phyloP scores from a whole-genome alignment of 2,888 invertebrate species.

The Globia sparganii region DNA sequence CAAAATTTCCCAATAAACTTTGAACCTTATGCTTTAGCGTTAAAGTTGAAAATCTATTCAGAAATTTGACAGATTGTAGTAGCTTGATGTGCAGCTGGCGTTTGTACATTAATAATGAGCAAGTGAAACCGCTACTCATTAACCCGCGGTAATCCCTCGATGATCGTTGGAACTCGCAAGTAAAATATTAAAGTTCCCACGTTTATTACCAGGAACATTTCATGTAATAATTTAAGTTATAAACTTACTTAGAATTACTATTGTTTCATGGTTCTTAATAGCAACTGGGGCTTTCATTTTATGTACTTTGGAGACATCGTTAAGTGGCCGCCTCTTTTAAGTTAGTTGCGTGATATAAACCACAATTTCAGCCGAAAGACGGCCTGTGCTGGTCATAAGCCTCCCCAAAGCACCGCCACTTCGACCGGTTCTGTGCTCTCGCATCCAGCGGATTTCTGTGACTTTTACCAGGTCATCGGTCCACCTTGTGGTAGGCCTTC shows the following conservation, averaged over 20 bases:
- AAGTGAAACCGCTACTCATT: conserved; percentile 40
- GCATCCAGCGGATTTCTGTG: background rate
- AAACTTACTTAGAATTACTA: conserved; percentile 32
- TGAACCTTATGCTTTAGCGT: no score
- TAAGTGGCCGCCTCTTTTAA: background rate
- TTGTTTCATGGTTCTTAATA: conserved; percentile 29
- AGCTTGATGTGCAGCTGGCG: no score
- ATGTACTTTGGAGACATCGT: background rate
- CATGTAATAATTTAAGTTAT: conserved; percentile 50
- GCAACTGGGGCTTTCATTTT: background rate
- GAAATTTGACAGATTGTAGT: no score
- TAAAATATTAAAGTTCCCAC: conserved; percentile 51
- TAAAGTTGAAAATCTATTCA: no score
- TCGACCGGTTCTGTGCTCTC: background rate
- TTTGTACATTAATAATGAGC: conserved; percentile 37
- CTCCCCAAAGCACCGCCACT: background rate
- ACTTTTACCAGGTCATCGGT: background rate
- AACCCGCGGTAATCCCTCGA: conserved; percentile 40
- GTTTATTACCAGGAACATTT: conserved; percentile 44
- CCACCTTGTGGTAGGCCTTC: background rate
- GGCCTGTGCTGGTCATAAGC: background rate
- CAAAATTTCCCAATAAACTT: no score
- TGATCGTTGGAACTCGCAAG: conserved; percentile 48
- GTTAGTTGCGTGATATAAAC: background rate
- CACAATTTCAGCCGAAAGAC: background rate